Evolutionary conservation across 2,113 vertebrate species (phyloP), one percentile per base, ranked within the genome.

Genomic region (Cynoglossus semilaevis): DNA sequence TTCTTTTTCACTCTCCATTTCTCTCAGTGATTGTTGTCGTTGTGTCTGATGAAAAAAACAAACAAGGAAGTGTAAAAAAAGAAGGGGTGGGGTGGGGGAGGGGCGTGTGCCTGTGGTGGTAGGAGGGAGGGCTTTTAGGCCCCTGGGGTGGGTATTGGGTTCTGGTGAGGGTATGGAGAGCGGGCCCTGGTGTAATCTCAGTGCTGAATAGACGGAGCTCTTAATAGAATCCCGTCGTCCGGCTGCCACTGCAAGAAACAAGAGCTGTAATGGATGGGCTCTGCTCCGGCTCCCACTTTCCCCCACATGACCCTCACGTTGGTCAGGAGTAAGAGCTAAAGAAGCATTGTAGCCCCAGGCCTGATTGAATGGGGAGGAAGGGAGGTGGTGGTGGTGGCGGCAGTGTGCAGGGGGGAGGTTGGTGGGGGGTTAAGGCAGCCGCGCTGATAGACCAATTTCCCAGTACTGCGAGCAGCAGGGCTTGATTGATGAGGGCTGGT

Each of bases 401-500:
- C 55, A 63, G 80, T 88, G 50, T 16, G 34, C 10, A 35, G 17
- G 34, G 34, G 49, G 48, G 9, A 13, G 9, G 49, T 5, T 22
- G 15, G 48, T 29, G 35, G 63, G 46, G 65, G 63, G 46, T 15
- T 45, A 70, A 77, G 76, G 91, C 87, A 89, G 91, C 90, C 87
- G 83, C 90, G 91, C 91, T 88, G 93, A 95, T 95, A 94, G 94
- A 94, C 94, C 95, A 98, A 97, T 98, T 97, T 97, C 95, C 95
- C 94, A 96, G 90, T 93, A 94, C 92, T 93, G 92, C 90, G 82
- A 94, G 92, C 92, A 88, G 85, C 78, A 90, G 82, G 80, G 91
- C 94, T 94, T 98, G 95, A 98, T 96, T 95, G 96, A 98, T 98
- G 96, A 97, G 93, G 94, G 94, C 94, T 92, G 85, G 89, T 92